Base-by-base conservation (phyloP, 2,888 invertebrate species). In the Drosophila pegasa region DNA sequence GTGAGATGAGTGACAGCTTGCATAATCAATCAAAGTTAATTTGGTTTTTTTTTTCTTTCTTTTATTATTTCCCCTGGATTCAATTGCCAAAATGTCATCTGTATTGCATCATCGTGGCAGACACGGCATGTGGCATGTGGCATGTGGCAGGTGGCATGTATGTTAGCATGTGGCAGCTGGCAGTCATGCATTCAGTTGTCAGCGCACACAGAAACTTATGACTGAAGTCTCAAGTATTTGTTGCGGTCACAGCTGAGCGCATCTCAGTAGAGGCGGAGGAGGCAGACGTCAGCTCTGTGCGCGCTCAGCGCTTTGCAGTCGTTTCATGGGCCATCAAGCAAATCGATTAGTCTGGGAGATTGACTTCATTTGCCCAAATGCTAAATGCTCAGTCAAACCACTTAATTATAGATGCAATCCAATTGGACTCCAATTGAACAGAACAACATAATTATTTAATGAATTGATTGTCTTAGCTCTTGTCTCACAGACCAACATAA, bases 91-190 rank as follows among this genome's bases (percentile, higher is more conserved):
- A 76, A 65, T 62, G 69, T 58, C 45, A 55, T 20, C 22, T 20
- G 45, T 18, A 58, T 86, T 83, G 75, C 80, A 73, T 57, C 80
- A 85, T 72, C 72, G 78, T 67, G 57, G 55, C 62, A 37, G 37
- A 40, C 35, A 38, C n/a, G 73, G 56, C 62, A 57, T 60, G 40
- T 38, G 60, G 50, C 72, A 57, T 56, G 37, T 8, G 37, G 8
- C 35, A n/a, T 40, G 35, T 52, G 35, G 47, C 68, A 61, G 41
- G 55, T n/a, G 71, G 43, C 55, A 45, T 50, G 40, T 33, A n/a
- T n/a, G n/a, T n/a, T n/a, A 56, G 48, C 75, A 54, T 43, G 29
- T 10, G 47, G 18, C 37, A 25, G 16, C 41, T 47, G 35, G 41
- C 68, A 58, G 55, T 10, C 55, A 58, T 61, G 73, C 78, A 84